Conservation (phyloP, 2,888 invertebrate genomes). For the Autographa gamma region DNA sequence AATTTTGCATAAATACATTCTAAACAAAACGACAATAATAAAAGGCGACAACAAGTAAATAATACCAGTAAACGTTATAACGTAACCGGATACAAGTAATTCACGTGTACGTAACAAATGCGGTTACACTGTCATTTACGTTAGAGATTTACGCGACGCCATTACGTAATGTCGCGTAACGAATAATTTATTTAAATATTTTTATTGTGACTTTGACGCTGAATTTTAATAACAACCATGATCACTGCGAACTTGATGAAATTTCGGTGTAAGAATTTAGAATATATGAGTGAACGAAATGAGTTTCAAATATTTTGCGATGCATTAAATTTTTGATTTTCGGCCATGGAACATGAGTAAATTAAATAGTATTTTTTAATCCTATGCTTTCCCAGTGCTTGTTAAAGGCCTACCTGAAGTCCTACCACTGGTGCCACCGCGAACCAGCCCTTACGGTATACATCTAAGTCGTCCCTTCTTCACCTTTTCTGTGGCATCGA, state of each 20-base stretch:
- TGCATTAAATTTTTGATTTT: too few relatives aligned
- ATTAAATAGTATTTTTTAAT: too few relatives aligned
- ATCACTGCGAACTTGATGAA: slow-evolving; percentile 5
- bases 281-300: too few relatives aligned
- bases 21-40: slow-evolving; percentile 23
- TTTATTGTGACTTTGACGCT: slow-evolving; percentile 25
- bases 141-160: slow-evolving; percentile 32
- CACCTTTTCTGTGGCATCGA: too few relatives aligned
- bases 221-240: slow-evolving; percentile 13
- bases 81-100: slow-evolving; percentile 51
- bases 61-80: slow-evolving; percentile 31
- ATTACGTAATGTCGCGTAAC: neutral
- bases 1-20: neutral
- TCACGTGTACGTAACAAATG: slow-evolving; percentile 51
- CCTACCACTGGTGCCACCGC: too few relatives aligned
- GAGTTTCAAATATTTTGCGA: too few relatives aligned
- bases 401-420: too few relatives aligned
- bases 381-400: too few relatives aligned
- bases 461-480: too few relatives aligned
- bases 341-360: too few relatives aligned
- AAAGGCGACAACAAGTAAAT: slow-evolving; percentile 16
- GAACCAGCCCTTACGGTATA: too few relatives aligned
- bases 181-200: slow-evolving; percentile 33
- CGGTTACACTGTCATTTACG: slow-evolving; percentile 44
- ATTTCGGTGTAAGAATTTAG: slow-evolving; percentile 10